Percentiles rank a stretch among this genome's conserved stretches.
These are phyloP conservation scores for Barnardius zonarius DNA, from an alignment of 2,113 vertebrate genomes.

Conservation along the genomic window DNA sequence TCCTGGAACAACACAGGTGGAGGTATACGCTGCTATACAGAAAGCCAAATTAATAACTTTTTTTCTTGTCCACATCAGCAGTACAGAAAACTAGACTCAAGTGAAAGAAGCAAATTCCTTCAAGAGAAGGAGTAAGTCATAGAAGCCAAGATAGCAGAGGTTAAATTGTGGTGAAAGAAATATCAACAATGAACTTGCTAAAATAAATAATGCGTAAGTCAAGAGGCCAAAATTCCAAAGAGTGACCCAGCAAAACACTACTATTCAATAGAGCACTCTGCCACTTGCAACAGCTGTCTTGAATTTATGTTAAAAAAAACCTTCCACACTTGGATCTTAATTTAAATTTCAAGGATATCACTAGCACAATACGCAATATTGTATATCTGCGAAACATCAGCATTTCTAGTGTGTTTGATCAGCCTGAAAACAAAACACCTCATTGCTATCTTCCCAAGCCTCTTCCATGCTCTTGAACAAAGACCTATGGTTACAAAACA, in stretches of 20 bases:
- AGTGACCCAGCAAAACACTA: not conserved
- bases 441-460: not conserved
- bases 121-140: not conserved
- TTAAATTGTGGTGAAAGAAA: not conserved
- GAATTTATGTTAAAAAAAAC: not conserved
- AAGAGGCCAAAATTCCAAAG: not conserved
- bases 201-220: not conserved
- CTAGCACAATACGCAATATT: not conserved
- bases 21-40: not conserved
- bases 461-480: not conserved
- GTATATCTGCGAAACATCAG: not conserved
- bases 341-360: not conserved
- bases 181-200: not conserved
- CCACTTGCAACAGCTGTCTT: not conserved
- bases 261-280: not conserved
- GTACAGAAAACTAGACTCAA: not conserved
- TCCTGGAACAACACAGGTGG: not conserved
- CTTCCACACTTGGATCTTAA: not conserved
- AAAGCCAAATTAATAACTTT: not conserved
- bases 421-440: not conserved
- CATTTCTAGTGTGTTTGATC: not conserved
- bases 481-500: not conserved
- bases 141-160: not conserved
- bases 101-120: not conserved
- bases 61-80: not conserved